Percentiles rank a stretch among this genome's conserved stretches.
Conservation (phyloP, 2,888 invertebrate genomes). For the Lobophora halterata region DNA sequence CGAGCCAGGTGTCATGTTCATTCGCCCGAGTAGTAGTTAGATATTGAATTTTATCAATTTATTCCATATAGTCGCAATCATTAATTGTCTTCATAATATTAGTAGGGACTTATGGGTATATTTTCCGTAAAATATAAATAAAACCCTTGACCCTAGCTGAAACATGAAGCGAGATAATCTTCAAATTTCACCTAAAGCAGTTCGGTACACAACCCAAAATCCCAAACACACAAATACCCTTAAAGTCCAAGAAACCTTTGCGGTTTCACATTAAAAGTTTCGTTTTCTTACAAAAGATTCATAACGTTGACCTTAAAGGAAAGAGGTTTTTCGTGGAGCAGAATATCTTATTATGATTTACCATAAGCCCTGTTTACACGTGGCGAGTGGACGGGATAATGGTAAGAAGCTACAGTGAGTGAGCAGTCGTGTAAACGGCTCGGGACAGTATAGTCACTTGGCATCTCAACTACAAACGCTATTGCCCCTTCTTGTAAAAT, state of each 20-base stretch:
- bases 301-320: constrained; percentile 8
- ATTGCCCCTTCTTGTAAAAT: no score
- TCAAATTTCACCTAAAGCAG: constrained; percentile 8
- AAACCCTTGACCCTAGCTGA: constrained; percentile 6
- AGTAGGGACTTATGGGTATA: neutral
- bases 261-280: constrained; percentile 19
- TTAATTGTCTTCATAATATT: no score
- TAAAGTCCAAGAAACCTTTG: constrained; percentile 5
- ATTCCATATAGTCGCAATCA: no score
- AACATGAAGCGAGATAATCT: constrained; percentile 1
- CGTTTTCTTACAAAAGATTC: constrained; percentile 14
- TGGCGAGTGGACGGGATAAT: no score
- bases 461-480: no score
- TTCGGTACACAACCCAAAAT: constrained; percentile 9
- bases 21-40: no score
- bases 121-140: constrained; percentile 1
- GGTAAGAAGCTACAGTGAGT: no score
- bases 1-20: no score
- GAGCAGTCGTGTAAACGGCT: no score
- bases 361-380: constrained; percentile 3
- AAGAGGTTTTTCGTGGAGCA: constrained; percentile 4
- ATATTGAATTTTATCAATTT: no score
- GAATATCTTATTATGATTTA: neutral
- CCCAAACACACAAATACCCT: constrained; percentile 13
- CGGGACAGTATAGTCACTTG: no score